A percentile compares a stretch with the other conserved stretches of the same genome.
These are phyloP conservation scores for Atrina japonica DNA, from an alignment of 2,888 invertebrate species.

Conservation along the genomic window DNA sequence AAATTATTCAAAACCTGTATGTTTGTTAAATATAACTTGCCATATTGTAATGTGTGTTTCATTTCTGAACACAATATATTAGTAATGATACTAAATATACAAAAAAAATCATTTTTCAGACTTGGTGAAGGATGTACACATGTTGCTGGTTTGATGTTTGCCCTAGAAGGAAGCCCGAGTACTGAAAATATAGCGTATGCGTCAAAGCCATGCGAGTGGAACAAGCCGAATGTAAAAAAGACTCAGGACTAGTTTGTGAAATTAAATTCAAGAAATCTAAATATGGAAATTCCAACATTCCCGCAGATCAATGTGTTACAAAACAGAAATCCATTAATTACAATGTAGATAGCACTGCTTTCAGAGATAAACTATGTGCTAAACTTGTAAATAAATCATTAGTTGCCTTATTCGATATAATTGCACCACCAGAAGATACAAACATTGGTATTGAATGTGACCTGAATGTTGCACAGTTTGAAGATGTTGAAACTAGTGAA, in stretches of 20 bases:
- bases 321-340: constrained; percentile 5
- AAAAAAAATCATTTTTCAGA: too few species aligned
- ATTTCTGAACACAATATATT: too few species aligned
- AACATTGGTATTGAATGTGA: constrained; percentile 5
- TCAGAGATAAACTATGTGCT: constrained; percentile 2
- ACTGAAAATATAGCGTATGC: constrained; percentile 17
- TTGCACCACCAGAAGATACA: not conserved
- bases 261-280: constrained; percentile 34
- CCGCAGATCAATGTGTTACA: constrained; percentile 3
- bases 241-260: constrained; percentile 6
- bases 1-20: too few species aligned
- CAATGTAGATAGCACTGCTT: constrained; percentile 13
- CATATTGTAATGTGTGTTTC: too few species aligned
- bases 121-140: constrained; percentile 37
- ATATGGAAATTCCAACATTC: too few species aligned
- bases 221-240: constrained; percentile 25
- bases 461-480: constrained; percentile 18
- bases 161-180: constrained; percentile 11
- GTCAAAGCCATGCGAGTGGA: constrained; percentile 23
- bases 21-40: too few species aligned
- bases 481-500: constrained; percentile 33
- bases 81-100: too few species aligned
- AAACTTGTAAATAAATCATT: constrained; percentile 15
- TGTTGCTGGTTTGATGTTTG: constrained; percentile 29
- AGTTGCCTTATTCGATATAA: constrained; percentile 5